These are phyloP conservation scores for Myotis findleyi DNA, from an alignment of 2,797 vertebrate species.

Conservation along the genomic window DNA sequence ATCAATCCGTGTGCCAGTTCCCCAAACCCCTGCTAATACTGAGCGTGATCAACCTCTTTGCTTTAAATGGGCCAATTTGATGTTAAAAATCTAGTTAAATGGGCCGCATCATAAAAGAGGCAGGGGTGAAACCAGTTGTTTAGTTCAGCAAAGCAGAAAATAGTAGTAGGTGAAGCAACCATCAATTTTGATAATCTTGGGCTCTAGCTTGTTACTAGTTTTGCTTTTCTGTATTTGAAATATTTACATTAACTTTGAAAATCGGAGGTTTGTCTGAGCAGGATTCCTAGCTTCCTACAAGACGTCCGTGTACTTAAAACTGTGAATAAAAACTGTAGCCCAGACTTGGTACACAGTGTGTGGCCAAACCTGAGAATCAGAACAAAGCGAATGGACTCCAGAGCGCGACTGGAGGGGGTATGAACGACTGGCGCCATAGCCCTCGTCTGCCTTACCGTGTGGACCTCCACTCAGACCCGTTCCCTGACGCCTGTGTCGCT, in stretches of 20 bases:
- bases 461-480: not conserved
- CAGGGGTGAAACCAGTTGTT: not conserved
- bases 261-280: not conserved
- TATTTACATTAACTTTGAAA: not conserved
- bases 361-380: not conserved
- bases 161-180: not conserved
- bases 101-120: not conserved
- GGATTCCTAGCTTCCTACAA: not conserved
- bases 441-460: not conserved
- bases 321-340: not conserved
- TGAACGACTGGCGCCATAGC: not conserved
- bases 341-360: not conserved
- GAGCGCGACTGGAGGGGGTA: not conserved
- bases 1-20: not conserved
- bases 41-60: not conserved
- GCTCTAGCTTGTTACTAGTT: not conserved
- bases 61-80: not conserved
- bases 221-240: not conserved
- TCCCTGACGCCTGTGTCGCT: rapidly evolving
- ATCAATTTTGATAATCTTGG: not conserved
- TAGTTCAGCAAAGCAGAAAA: not conserved
- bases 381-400: not conserved
- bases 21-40: not conserved
- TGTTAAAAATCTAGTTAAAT: not conserved
- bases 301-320: not conserved